phyloP scores from a whole-genome alignment of 92 coral and sea anemone species.

The Montipora capitata region DNA sequence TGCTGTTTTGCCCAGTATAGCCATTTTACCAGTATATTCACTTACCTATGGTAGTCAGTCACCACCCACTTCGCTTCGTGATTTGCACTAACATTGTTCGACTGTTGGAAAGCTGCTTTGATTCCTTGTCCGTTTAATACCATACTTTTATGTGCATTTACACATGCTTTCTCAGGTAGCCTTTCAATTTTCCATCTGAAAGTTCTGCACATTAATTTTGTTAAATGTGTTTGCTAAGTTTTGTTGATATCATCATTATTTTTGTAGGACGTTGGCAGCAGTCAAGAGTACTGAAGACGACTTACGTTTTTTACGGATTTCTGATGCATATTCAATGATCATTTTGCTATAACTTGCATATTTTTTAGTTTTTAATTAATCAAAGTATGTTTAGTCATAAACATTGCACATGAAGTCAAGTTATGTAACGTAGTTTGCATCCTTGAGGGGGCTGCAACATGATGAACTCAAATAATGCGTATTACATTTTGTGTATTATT shows the following conservation, averaged over 20 bases:
- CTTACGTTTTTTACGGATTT: background rate
- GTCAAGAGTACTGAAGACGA: conserved; percentile 5
- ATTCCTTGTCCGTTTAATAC: background rate
- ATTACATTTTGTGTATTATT: background rate
- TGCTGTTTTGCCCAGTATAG: no score
- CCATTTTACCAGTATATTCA: no score
- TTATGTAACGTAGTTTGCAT: conserved; percentile 26
- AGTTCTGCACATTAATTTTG: no score
- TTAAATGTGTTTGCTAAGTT: background rate
- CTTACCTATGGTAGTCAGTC: no score
- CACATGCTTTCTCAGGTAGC: no score
- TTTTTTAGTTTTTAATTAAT: conserved; percentile 12
- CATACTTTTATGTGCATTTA: background rate
- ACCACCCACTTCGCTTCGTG: no score
- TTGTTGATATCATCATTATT: conserved; percentile 7
- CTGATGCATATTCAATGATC: background rate
- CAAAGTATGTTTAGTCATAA: background rate
- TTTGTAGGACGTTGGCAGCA: conserved; percentile 29
- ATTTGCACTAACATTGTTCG: no score
- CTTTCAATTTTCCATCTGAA: no score
- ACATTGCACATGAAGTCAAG: conserved; percentile 9
- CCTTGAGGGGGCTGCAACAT: background rate
- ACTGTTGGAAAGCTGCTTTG: no score
- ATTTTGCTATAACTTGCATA: background rate
- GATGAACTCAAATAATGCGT: background rate